These are phyloP conservation scores for Procambarus clarkii DNA, from an alignment of 1,140 invertebrate species.

Conservation along the genomic window DNA sequence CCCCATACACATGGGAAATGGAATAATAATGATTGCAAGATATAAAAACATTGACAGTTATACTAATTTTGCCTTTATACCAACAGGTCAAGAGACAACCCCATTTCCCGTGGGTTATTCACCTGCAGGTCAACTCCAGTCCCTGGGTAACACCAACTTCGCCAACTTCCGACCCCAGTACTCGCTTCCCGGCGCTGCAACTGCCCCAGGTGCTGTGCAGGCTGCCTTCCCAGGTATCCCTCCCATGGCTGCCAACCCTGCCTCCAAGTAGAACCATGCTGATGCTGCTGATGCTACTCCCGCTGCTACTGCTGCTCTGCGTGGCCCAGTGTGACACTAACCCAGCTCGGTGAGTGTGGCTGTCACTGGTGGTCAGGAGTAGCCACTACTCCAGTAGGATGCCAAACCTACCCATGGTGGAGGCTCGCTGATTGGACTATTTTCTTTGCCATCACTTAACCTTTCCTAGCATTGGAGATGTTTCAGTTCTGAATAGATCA, in stretches of 20 bases:
- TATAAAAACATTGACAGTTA: no score
- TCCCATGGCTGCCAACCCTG: slow-evolving; percentile 68
- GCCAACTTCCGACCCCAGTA: slow-evolving; percentile 92
- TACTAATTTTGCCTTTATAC: no score
- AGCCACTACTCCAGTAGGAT: slow-evolving; percentile 14
- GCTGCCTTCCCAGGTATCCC: slow-evolving; percentile 70
- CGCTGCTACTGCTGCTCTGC: slow-evolving; percentile 61
- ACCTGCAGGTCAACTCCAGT: slow-evolving; percentile 81
- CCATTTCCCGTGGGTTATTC: slow-evolving; percentile 89
- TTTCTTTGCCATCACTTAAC: background rate
- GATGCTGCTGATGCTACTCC: slow-evolving; percentile 62
- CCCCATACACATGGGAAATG: no score
- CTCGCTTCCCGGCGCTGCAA: slow-evolving; percentile 82
- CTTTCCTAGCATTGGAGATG: background rate
- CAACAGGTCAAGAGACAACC: slow-evolving; percentile 77
- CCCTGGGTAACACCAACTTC: slow-evolving; percentile 87
- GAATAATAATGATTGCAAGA: no score
- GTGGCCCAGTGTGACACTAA: slow-evolving; percentile 70
- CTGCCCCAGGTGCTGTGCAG: slow-evolving; percentile 59
- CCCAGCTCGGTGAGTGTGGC: slow-evolving; percentile 69
- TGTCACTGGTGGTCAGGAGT: slow-evolving; percentile 64
- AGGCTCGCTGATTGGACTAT: slow-evolving; percentile 23
- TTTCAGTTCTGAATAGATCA: background rate
- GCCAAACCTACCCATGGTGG: slow-evolving; percentile 38
- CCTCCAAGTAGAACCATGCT: slow-evolving; percentile 67